Evolutionary conservation across 2,113 vertebrate genomes (phyloP), one percentile per base, ranked within the genome.

Genomic region (Eulacestoma nigropectus): DNA sequence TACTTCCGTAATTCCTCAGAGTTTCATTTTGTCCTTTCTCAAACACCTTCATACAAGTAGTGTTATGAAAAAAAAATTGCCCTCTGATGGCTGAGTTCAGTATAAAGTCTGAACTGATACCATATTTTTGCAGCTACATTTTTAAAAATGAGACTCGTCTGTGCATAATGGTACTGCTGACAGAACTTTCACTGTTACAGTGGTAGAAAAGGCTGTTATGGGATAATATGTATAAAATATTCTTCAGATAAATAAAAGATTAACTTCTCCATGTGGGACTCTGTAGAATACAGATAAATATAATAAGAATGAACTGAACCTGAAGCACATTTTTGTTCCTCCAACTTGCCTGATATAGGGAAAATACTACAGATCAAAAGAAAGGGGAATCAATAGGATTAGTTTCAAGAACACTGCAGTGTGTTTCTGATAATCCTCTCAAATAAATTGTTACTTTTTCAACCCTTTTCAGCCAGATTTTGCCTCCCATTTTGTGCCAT

Each of bases 161-260:
- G 10, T 64, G 92, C 63, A 37, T 75, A 92, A 80, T 67, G 29
- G 20, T 74, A 46, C 30, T 82, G 42, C 42, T 41, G 21, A 79
- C 76, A 92, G 70, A 72, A 68, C 16, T 89, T 82, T 19, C n/a
- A 73, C 21, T 74, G 22, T 26, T 64, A 32, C 62, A 72, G 41
- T 62, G 12, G 32, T 42, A 94, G 69, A 74, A 89, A 91, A 80
- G 14, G 27, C 62, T 93, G 59, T 69, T 87, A 79, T 7, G 57
- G 27, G 26, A 72, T 63, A 90, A 93, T 67, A 44, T 6, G 13
- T 56, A 60, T 27, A 84, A 87, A 90, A 79, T 73, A 92, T 67
- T 90, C 23, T 77, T 93, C 76, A 73, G 77, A 95, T 95, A 93
- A 93, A 95, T 92, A 91, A 90, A 92, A 83, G 6, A 96, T 96